Percentiles rank a stretch among this genome's conserved stretches.
phyloP scores from a whole-genome alignment of 2,888 invertebrate species.

The Eumerus sabulonum region DNA sequence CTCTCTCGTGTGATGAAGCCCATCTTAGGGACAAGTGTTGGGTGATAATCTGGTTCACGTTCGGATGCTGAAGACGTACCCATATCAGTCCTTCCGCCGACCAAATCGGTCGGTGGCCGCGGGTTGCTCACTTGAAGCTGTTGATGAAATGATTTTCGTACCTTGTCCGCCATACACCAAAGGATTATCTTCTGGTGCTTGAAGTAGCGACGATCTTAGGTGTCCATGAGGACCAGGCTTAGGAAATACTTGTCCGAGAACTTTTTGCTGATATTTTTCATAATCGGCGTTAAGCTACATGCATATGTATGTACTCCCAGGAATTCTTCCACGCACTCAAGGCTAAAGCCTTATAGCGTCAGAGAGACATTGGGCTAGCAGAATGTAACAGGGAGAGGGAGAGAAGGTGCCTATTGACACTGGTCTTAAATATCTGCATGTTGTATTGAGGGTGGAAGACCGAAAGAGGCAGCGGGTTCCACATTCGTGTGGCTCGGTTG shows the following conservation, averaged over 20 bases:
- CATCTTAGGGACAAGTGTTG: slow-evolving; percentile 76
- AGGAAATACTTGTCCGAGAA: slow-evolving; percentile 99
- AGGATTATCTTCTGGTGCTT: slow-evolving; percentile 99
- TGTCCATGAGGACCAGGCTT: slow-evolving; percentile 99
- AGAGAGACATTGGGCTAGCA: slow-evolving; percentile 17
- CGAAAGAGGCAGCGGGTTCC: too few species aligned
- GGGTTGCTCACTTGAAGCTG: slow-evolving; percentile 80
- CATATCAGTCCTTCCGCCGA: slow-evolving; percentile 76
- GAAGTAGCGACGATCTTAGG: slow-evolving; percentile 99
- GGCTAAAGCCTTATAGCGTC: too few species aligned
- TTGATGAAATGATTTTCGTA: slow-evolving; percentile 81
- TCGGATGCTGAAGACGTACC: slow-evolving; percentile 68
- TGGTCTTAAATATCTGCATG: too few species aligned
- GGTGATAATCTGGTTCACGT: slow-evolving; percentile 60
- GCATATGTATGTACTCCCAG: slow-evolving; percentile 99
- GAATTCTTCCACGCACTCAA: slow-evolving; percentile 98
- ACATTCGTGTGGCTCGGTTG: too few species aligned
- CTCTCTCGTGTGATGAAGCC: slow-evolving; percentile 78
- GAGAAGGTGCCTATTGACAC: too few species aligned
- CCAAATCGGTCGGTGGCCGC: slow-evolving; percentile 82
- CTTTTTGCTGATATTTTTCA: slow-evolving; percentile 99
- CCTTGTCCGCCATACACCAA: slow-evolving; percentile 97
- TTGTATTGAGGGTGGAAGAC: too few species aligned
- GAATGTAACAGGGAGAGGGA: slow-evolving; percentile 42
- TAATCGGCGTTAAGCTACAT: slow-evolving; percentile 98